Evolutionary conservation across 2,113 vertebrate species (phyloP), one percentile per base, ranked within the genome.

Genomic region (Sialia sialis): DNA sequence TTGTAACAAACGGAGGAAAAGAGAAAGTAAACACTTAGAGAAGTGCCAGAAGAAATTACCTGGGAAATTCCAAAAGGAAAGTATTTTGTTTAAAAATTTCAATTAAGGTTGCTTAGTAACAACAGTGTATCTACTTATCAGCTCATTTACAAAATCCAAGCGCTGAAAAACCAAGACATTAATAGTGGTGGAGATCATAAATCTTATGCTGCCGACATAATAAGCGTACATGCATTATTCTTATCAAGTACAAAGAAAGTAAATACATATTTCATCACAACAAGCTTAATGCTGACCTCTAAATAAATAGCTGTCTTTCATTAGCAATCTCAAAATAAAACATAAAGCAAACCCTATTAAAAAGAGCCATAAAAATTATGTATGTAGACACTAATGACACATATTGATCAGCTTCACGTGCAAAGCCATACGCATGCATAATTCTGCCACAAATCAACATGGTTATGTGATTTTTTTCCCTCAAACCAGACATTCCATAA

Each of bases 241-340:
- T 93, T 89, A 94, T 81, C 92, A 77, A 97, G 92, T 92, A 95
- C 85, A 95, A 96, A 96, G 95, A 90, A 94, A 97, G 73, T 56
- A 93, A 94, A 93, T 90, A 64, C 91, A 84, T 94, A 94, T 95
- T 97, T 96, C 94, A 97, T 95, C 87, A 88, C 84, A 96, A 90
- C 88, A 96, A 96, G 87, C 91, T 88, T 93, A 94, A 81, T 6
- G 17, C 82, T 94, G 95, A 93, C 95, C 93, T 95, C 94, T 94
- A 91, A 96, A 94, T 92, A 95, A 95, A 95, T 94, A 83, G 72
- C 86, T 97, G 87, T 93, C 87, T 94, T 95, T 95, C 94, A 94
- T 96, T 96, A 96, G 85, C 92, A 88, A 80, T 87, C 90, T 91
- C 75, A 91, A 95, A 96, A 92, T 81, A 92, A 94, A 94, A 85